Evolutionary conservation across 2,113 vertebrate species (phyloP), one percentile per base, ranked within the genome.

Genomic region (Albula goreensis): DNA sequence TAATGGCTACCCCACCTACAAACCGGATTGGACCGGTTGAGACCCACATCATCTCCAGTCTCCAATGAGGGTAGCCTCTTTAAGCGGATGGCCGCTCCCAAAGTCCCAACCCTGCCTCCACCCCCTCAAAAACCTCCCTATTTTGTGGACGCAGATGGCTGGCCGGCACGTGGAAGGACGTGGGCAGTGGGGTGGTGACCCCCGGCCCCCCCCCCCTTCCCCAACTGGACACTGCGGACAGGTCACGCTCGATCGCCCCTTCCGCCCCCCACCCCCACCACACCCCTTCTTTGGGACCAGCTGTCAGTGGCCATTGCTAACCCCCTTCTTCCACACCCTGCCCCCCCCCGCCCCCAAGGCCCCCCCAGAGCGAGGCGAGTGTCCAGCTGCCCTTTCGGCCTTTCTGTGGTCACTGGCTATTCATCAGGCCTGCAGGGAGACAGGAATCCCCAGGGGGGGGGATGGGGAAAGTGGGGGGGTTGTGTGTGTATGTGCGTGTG

Each of bases 221-320:
- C 92, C 94, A 95, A 94, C 93, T 95, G 95, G 94, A 94, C 91
- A 92, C 93, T 95, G 92, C 93, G 93, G 95, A 94, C 95, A 95
- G 95, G 94, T 96, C 95, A 95, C 25, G n/a, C 8, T 25, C 22
- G 22, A 22, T 31, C 70, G 2, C n/a, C n/a, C 70, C 60, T 31
- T 90, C 93, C 93, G 94, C 93, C 93, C 93, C 91, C 92, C 91
- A 92, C 91, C 89, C 88, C 82, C 88, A 17, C 77, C 84, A 4
- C 63, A 60, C 57, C 53, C 12, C 31, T 83, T 85, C 87, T 93
- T 90, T 89, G 81, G 86, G 86, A 92, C 93, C 95, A 96, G 95
- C 94, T 96, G 94, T 94, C 93, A 90, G 90, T 63, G 53, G 17
- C 79, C 85, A 87, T 85, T 89, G 91, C 90, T 94, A 94, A 79